Evolutionary conservation across 2,888 invertebrate species (phyloP), one percentile per base, ranked within the genome.

Genomic region (Andrena marginata): DNA sequence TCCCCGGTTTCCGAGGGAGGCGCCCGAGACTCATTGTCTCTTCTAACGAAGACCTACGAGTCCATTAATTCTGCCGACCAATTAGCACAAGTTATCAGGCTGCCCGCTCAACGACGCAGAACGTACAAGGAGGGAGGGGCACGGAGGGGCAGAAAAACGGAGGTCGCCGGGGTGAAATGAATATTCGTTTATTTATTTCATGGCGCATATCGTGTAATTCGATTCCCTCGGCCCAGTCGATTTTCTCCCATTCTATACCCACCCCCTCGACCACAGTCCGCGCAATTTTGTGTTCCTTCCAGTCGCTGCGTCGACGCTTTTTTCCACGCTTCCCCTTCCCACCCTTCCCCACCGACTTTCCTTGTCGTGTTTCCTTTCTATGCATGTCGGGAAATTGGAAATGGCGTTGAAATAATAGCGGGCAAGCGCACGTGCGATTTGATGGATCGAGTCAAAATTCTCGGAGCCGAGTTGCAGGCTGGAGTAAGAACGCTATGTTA

Each of bases 141-240:
- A 7, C n/a, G 13, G 49, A 31, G 26, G 56, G 42, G 26, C 0
- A 26, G 26, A 10, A 60, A 33, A 8, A 20, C 26, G n/a, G 63
- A 75, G 62, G n/a, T 49, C 62, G 64, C 42, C n/a, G 49, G 20
- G 26, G 62, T 54, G 67, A 35, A 73, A 87, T 75, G 85, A 86
- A 88, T 88, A 87, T 88, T 88, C 82, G 75, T 86, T 76, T 89
- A 85, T 89, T 89, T 89, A 88, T 89, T 88, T 85, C 89, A 87
- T 70, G 83, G 74, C 80, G 82, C 85, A 89, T 87, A 89, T 89
- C 82, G 78, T 73, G 88, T 89, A 89, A 89, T 89, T 89, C 83
- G 87, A 88, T 89, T 87, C 85, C 71, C 68, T 67, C 49, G 59
- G n/a, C 65, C 56, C 48, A 73, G 29, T 42, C 71, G 70, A 72